phyloP scores from a whole-genome alignment of 2,113 vertebrate genomes.

The Eonycteris spelaea region DNA sequence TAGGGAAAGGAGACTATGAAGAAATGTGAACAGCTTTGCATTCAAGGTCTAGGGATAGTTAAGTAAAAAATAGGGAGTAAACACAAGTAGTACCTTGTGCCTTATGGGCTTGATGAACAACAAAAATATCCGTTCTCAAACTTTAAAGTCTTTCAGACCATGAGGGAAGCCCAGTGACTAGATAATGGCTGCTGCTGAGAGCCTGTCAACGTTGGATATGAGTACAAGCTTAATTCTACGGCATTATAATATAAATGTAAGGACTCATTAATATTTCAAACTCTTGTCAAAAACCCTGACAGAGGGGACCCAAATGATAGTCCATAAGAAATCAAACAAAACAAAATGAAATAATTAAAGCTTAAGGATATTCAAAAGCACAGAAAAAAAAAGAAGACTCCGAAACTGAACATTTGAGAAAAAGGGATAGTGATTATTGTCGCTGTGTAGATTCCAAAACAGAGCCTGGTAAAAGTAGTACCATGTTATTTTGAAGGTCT shows the following conservation, averaged over 20 bases:
- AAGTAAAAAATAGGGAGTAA: neutral
- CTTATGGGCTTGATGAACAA: neutral
- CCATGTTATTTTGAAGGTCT: neutral
- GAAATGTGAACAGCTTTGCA: neutral
- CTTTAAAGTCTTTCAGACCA: neutral
- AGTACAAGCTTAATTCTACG: neutral
- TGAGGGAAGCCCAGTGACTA: neutral
- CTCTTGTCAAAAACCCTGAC: neutral
- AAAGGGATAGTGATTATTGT: neutral
- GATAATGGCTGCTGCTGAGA: neutral
- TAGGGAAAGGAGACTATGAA: neutral
- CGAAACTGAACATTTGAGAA: neutral
- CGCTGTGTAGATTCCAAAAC: neutral
- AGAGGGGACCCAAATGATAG: neutral
- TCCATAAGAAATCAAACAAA: neutral
- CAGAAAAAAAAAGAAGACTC: neutral
- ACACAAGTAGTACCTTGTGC: neutral
- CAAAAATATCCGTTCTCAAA: neutral
- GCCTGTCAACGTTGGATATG: neutral
- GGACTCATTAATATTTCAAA: constrained; percentile 41
- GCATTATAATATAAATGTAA: neutral
- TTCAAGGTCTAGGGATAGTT: neutral
- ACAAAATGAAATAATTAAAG: constrained; percentile 20
- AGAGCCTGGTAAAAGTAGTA: neutral
- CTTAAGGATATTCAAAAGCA: neutral